Evolutionary conservation across 2,113 vertebrate genomes (phyloP).

Genomic region (Bujurquina vittata): DNA sequence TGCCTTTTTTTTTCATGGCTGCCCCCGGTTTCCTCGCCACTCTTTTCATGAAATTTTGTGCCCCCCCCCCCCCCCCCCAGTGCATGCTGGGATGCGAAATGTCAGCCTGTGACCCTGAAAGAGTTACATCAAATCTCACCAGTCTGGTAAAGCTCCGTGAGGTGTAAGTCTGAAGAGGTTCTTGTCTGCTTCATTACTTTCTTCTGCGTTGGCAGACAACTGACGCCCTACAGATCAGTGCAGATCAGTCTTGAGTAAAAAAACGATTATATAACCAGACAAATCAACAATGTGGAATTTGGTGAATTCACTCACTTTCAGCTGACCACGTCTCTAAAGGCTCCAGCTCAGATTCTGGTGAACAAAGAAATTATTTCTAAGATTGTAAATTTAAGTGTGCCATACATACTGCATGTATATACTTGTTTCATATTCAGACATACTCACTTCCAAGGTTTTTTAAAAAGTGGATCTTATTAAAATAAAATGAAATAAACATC

Average conservation of each 20-base stretch:
- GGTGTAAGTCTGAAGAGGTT: constrained; percentile 76
- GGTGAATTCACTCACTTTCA: constrained; percentile 65
- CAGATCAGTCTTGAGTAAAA: not conserved
- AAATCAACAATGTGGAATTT: not conserved
- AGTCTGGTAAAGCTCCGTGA: constrained; percentile 81
- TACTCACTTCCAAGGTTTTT: not conserved
- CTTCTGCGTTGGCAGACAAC: constrained; percentile 37
- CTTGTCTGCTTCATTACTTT: constrained; percentile 47
- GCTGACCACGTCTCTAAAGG: constrained; percentile 57
- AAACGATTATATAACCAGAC: not conserved
- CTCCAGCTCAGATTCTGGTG: constrained; percentile 62
- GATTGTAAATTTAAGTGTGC: not conserved
- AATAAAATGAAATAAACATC: no score
- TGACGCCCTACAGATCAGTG: constrained; percentile 54
- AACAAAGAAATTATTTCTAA: constrained; percentile 9
- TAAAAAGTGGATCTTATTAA: not conserved
- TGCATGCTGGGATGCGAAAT: not conserved
- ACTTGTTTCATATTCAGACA: not conserved
- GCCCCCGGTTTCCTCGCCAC: no score
- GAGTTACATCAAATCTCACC: constrained; percentile 66
- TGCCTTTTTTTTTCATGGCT: not conserved
- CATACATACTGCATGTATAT: not conserved
- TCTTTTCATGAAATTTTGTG: no score
- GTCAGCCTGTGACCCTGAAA: not conserved
- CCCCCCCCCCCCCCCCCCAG: no score